A percentile compares a stretch with the other conserved stretches of the same genome.
phyloP scores from a whole-genome alignment of 2,113 vertebrate species.

The Cricetomys ansorgei region DNA sequence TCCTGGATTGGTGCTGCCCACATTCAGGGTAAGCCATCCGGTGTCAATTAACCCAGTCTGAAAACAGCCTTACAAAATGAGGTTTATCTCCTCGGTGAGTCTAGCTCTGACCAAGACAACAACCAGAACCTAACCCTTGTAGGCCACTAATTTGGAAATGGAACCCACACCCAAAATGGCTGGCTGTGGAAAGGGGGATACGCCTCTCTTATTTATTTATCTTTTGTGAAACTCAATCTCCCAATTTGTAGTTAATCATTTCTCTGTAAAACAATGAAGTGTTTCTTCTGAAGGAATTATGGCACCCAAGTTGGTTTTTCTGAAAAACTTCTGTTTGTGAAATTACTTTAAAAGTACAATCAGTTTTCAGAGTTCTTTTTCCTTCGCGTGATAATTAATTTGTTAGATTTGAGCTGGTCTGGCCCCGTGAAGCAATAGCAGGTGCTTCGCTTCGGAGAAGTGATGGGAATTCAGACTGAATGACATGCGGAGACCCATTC shows the following conservation, averaged over 20 bases:
- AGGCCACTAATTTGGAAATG: background rate
- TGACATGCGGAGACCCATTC: background rate
- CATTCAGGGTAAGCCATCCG: background rate
- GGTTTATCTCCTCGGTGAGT: background rate
- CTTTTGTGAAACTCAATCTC: background rate
- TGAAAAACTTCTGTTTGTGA: constrained; percentile 46
- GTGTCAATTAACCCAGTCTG: background rate
- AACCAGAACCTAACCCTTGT: too few relatives aligned
- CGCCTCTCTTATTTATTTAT: too few relatives aligned
- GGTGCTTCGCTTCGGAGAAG: constrained; percentile 64
- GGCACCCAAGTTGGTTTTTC: background rate
- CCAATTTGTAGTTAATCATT: background rate
- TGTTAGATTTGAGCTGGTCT: background rate
- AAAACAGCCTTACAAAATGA: background rate
- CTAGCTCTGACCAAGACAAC: background rate
- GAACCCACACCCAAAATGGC: rapidly evolving
- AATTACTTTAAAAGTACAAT: constrained; percentile 56
- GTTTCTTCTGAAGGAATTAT: constrained; percentile 46
- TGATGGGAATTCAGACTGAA: constrained; percentile 52
- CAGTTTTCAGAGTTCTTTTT: constrained; percentile 49
- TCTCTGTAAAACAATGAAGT: background rate
- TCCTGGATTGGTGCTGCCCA: too few relatives aligned
- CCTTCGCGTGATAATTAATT: background rate
- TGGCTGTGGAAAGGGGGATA: background rate
- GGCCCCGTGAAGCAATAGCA: constrained; percentile 53